Conservation (phyloP, 2,113 vertebrate genomes). For the Neoarius graeffei region DNA sequence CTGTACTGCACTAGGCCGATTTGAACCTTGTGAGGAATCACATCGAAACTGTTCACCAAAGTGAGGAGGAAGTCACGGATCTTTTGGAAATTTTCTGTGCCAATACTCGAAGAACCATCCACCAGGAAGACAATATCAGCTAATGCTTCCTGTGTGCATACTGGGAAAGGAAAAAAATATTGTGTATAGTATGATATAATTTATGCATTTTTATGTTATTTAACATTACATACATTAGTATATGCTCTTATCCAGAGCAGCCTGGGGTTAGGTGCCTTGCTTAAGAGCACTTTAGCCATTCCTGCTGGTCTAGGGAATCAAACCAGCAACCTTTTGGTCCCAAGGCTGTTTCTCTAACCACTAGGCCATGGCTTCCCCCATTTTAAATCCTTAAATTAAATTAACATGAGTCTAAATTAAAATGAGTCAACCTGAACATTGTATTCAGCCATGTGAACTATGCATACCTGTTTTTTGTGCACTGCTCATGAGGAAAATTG, state of each 20-base stretch:
- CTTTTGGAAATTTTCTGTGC: constrained; percentile 81
- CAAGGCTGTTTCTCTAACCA: too few species aligned
- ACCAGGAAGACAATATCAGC: constrained; percentile 95
- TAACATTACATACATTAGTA: too few species aligned
- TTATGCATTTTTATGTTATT: too few species aligned
- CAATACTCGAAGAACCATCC: constrained; percentile 87
- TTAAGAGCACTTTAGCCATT: too few species aligned
- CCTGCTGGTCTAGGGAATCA: not conserved
- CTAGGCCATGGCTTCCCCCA: too few species aligned
- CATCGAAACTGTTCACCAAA: constrained; percentile 81
- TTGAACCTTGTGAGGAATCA: constrained; percentile 75
- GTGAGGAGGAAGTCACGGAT: constrained; percentile 83
- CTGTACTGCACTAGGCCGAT: constrained; percentile 88
- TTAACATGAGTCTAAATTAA: too few species aligned
- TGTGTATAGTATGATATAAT: too few species aligned
- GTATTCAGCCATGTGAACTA: not conserved
- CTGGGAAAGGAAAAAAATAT: constrained; percentile 74
- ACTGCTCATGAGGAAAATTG: constrained; percentile 30
- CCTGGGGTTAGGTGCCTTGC: too few species aligned
- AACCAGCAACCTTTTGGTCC: not conserved
- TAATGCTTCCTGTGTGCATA: constrained; percentile 78
- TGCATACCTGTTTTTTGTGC: constrained; percentile 49
- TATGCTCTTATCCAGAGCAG: too few species aligned
- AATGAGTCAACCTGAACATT: not conserved
- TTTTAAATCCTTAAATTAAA: too few species aligned